Percentiles rank a stretch among this genome's conserved stretches.
phyloP scores from a whole-genome alignment of 2,888 invertebrate genomes.

The Ectropis crepuscularia region DNA sequence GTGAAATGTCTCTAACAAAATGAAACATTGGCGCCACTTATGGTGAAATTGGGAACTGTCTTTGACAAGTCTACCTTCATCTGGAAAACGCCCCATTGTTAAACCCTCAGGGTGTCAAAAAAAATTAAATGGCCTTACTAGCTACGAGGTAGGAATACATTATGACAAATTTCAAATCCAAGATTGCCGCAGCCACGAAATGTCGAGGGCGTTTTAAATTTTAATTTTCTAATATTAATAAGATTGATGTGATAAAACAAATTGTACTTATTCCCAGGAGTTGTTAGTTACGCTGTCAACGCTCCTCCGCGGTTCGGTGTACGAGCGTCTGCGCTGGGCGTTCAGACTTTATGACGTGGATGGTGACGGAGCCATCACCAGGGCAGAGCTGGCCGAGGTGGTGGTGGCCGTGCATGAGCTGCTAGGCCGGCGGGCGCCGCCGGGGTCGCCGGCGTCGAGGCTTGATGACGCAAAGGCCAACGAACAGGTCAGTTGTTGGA shows the following conservation, averaged over 20 bases:
- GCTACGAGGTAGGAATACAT: no score
- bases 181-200: no score
- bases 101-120: no score
- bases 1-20: no score
- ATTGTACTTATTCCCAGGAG: constrained; percentile 86
- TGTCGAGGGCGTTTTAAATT: no score
- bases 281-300: constrained; percentile 96
- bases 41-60: no score
- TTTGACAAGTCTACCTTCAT: no score
- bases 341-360: constrained; percentile 98
- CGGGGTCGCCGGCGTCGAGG: constrained; percentile 83
- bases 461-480: constrained; percentile 93
- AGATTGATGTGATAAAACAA: not conserved
- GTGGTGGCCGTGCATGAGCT: constrained; percentile 95
- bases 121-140: no score
- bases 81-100: no score
- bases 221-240: no score
- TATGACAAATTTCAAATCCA: no score
- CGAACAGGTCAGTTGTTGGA: constrained; percentile 86
- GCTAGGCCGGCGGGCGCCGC: constrained; percentile 91
- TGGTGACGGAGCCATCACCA: constrained; percentile 97
- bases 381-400: constrained; percentile 93
- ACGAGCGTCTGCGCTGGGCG: constrained; percentile 98
- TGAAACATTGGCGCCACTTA: no score
- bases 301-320: constrained; percentile 95